Evolutionary conservation across 2,797 vertebrate genomes (phyloP), one percentile per base, ranked within the genome.

Genomic region (Gobionotothen gibberifrons): DNA sequence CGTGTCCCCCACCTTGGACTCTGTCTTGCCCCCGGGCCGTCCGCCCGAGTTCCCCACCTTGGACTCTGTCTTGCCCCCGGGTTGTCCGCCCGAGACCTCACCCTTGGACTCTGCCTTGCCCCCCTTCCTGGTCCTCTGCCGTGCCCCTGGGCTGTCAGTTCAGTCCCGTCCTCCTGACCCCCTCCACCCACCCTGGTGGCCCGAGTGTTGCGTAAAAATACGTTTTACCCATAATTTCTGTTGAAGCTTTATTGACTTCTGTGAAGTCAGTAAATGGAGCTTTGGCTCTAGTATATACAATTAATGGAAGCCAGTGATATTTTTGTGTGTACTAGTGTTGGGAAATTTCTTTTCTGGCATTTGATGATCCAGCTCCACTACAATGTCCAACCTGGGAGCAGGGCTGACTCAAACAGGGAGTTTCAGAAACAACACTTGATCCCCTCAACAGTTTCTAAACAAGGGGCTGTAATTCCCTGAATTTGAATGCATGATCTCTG

Each of bases 311-410:
- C 44, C 55, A 22, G 3, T 57, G 39, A 9, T 61, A 13, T 60
- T 52, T 69, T 49, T 46, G 32, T 73, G 56, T 74, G 46, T 47
- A 15, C 32, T 61, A 46, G n/a, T 77, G 65, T 85, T 90, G 79
- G 54, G 88, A 86, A 86, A 89, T 69, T 10, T 72, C 21, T 69
- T 70, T 72, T 78, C 53, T 84, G 86, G 81, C 72, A 68, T 63
- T 59, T 40, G 42, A 57, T 64, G 43, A 59, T 64, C 46, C 44
- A 67, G 29, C 51, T 89, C 67, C 63, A 69, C 40, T 56, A 6
- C 51, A 68, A 87, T 78, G 21, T 69, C 46, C 74, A 76, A 61
- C 74, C 44, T 67, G 87, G 85, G 85, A 87, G 39, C 48, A 74
- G 49, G n/a, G 66, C 21, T 40, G 62, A 46, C 53, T 57, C 52